Evolutionary conservation across 2,113 vertebrate genomes (phyloP).

Genomic region (Sterna hirundo): DNA sequence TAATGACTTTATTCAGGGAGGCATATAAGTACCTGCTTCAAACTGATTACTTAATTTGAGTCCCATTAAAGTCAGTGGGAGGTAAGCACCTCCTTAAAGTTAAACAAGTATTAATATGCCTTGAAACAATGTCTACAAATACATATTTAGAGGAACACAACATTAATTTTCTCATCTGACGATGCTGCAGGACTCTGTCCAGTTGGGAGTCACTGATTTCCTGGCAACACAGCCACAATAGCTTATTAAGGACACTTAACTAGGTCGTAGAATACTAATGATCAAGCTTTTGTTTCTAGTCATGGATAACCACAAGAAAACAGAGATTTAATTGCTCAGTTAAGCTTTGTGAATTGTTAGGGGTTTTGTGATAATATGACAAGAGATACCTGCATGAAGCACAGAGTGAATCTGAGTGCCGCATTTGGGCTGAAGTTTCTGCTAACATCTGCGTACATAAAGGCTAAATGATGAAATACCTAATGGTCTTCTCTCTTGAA

Average conservation of each 20-base stretch:
- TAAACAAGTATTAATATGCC: background rate
- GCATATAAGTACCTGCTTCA: background rate
- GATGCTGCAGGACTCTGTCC: background rate
- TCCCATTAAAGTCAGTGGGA: background rate
- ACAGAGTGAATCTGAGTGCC: background rate
- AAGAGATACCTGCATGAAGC: background rate
- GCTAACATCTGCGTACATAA: background rate
- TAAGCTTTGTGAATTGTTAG: background rate
- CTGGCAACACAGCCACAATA: background rate
- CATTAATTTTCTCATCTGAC: background rate
- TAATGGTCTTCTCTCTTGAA: background rate
- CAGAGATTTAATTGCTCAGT: background rate
- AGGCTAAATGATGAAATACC: background rate
- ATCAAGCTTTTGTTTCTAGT: background rate
- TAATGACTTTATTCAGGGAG: background rate
- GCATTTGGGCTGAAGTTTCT: background rate
- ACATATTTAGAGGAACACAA: background rate
- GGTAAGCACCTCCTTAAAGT: background rate
- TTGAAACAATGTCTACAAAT: background rate
- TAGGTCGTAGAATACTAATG: background rate
- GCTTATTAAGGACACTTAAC: background rate
- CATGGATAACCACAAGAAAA: background rate
- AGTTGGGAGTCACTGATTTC: background rate
- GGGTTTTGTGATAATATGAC: background rate
- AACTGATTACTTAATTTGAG: background rate